Evolutionary conservation across 2,797 vertebrate genomes (phyloP), one percentile per base, ranked within the genome.

Genomic region (Limosa lapponica): DNA sequence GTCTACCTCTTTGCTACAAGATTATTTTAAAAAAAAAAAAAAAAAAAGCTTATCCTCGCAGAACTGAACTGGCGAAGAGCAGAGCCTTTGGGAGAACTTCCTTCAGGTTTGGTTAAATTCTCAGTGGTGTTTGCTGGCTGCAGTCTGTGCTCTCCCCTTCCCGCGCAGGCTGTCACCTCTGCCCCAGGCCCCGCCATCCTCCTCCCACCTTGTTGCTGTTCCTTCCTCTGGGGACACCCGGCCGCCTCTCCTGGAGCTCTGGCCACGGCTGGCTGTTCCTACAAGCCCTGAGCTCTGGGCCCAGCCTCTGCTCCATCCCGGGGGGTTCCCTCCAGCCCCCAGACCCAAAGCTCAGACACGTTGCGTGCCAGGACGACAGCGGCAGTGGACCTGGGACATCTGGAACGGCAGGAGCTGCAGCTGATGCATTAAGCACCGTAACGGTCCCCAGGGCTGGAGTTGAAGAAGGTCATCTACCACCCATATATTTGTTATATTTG

Each of bases 41-140:
- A 51, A 64, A 69, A 58, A 36, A 41, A 30, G 5, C 24, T 82
- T 65, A 14, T 37, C 17, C 23, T 8, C 5, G 44, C 41, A 86
- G 41, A 71, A 78, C 54, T 49, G 10, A 1, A 37, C 25, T 20
- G 13, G 66, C 28, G 49, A 73, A 52, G 8, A 52, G 39, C 20
- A 57, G 69, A 81, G 48, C 28, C 44, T 52, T 46, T n/a, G 39
- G 62, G 64, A 82, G 19, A 58, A 32, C 8, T 46, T 74, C 25
- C 27, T 59, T 43, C 15, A 8, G 20, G 51, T 55, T 23, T 20
- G 23, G 25, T 54, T 48, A 37, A 39, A 49, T 61, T 41, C 44
- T 52, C 52, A 10, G 16, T 25, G 43, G 32, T 0, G 0, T n/a
- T 49, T 64, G 51, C 34, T 49, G 69, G 24, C 22, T 0, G 2